These are phyloP conservation scores for Melanostoma scalare DNA, from an alignment of 2,888 invertebrate genomes.

Conservation along the genomic window DNA sequence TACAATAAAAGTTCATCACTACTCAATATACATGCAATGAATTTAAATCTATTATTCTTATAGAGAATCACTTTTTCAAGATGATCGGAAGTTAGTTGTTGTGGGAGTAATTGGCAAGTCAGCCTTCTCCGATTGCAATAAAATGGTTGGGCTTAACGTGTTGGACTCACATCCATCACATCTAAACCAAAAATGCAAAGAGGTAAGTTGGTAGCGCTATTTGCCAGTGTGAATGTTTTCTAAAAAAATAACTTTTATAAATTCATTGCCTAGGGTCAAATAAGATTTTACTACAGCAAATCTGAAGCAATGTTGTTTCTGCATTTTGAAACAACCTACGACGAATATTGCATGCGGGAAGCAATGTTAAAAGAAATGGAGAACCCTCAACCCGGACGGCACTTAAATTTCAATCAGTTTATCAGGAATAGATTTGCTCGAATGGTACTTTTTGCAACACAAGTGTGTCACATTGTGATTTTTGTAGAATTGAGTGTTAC, in stretches of 20 bases:
- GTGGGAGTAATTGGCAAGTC: slow-evolving; percentile 82
- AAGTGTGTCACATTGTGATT: slow-evolving; percentile 90
- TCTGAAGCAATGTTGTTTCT: slow-evolving; percentile 83
- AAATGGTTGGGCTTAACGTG: slow-evolving; percentile 79
- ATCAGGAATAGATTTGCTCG: slow-evolving; percentile 84
- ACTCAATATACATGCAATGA: background rate
- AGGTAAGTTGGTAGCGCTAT: slow-evolving; percentile 65
- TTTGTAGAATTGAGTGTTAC: slow-evolving; percentile 82
- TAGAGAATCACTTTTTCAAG: slow-evolving; percentile 76
- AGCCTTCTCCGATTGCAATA: slow-evolving; percentile 78
- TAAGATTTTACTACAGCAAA: slow-evolving; percentile 85
- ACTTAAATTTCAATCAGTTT: slow-evolving; percentile 78
- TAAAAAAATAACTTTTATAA: slow-evolving; percentile 40
- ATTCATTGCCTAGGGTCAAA: slow-evolving; percentile 82
- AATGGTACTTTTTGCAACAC: slow-evolving; percentile 89
- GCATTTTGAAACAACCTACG: slow-evolving; percentile 82
- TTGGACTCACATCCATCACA: slow-evolving; percentile 76
- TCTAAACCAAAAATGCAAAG: slow-evolving; percentile 75
- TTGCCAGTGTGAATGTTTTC: background rate
- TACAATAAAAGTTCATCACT: background rate
- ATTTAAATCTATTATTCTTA: slow-evolving; percentile 8
- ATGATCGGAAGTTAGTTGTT: slow-evolving; percentile 78
- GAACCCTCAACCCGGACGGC: slow-evolving; percentile 80
- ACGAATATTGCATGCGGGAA: slow-evolving; percentile 77
- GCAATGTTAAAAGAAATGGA: slow-evolving; percentile 74